These are phyloP conservation scores for Cryptoprocta ferox DNA, from an alignment of 2,797 vertebrate species.

Conservation along the genomic window DNA sequence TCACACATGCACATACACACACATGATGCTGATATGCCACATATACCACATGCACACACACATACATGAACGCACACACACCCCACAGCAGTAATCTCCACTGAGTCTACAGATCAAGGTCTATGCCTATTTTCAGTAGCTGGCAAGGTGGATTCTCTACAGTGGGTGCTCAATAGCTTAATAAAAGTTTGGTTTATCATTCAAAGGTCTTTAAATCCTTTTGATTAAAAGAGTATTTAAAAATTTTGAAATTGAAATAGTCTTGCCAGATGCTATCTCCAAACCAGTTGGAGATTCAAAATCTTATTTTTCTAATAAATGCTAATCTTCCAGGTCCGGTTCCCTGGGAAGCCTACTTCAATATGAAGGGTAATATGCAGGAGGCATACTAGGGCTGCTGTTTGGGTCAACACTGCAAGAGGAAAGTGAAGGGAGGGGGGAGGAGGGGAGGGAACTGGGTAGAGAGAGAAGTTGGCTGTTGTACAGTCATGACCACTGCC, in stretches of 20 bases:
- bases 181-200: not conserved
- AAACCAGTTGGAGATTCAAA: conserved; percentile 1
- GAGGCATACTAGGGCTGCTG: not conserved
- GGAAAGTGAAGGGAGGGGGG: not conserved
- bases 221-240: conserved; percentile 17
- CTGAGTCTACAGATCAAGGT: not conserved
- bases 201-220: conserved; percentile 34
- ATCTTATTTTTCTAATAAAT: not conserved
- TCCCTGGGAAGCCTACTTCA: not conserved
- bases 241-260: conserved; percentile 5
- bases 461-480: not conserved
- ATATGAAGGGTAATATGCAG: not conserved
- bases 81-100: not conserved
- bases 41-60: not conserved
- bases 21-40: not conserved
- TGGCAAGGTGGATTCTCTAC: not conserved
- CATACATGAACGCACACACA: not conserved
- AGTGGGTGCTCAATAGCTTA: not conserved
- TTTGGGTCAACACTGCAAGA: fast-evolving
- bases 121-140: not conserved
- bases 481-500: not conserved
- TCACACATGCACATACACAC: not conserved
- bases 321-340: not conserved
- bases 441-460: fast-evolving
- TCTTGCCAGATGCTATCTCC: not conserved